phyloP scores from a whole-genome alignment of 2,797 vertebrate genomes.

The Mus minutoides region DNA sequence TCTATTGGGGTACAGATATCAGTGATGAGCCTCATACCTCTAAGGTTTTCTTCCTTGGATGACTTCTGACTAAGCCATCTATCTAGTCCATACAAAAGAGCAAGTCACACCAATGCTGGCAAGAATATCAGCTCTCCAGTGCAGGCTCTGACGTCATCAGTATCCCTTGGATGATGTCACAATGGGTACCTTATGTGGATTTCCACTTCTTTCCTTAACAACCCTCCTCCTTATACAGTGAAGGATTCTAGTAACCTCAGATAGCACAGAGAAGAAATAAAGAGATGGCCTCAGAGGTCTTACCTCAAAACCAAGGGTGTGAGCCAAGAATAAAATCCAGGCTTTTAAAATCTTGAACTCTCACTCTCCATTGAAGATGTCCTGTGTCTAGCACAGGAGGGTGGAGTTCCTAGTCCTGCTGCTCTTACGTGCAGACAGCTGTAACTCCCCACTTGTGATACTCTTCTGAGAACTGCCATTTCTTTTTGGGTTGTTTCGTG shows the following conservation, averaged over 20 bases:
- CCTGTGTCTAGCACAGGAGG: background rate
- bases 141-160: background rate
- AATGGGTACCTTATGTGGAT: background rate
- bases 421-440: background rate
- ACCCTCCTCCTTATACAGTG: background rate
- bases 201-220: slow-evolving; percentile 3
- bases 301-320: background rate
- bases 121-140: background rate
- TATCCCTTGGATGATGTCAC: background rate
- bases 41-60: background rate
- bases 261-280: background rate
- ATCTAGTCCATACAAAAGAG: background rate
- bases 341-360: background rate
- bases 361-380: background rate
- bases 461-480: background rate
- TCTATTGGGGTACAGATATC: background rate
- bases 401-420: background rate
- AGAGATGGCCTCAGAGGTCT: background rate
- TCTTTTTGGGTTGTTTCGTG: background rate
- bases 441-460: background rate
- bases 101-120: background rate
- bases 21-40: background rate
- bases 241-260: background rate
- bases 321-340: background rate
- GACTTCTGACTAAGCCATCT: background rate